A percentile compares a stretch with the other conserved stretches of the same genome.
Evolutionary conservation across 2,797 vertebrate genomes (phyloP).

Genomic region (Helicolenus hilgendorfi): DNA sequence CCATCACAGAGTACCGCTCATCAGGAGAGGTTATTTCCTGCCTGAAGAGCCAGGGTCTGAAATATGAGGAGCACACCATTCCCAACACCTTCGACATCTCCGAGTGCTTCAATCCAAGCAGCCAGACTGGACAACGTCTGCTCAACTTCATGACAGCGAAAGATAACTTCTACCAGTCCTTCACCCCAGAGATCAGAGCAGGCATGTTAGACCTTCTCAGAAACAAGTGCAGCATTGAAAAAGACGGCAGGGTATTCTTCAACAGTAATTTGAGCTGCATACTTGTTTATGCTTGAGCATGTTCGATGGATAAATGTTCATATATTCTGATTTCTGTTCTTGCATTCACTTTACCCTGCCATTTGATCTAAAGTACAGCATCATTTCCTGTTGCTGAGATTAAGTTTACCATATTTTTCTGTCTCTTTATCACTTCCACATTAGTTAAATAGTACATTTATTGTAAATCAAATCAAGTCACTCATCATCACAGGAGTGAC

Average conservation of each 20-base stretch:
- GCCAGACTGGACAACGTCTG: constrained; percentile 59
- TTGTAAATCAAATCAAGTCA: not conserved
- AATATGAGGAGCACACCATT: constrained; percentile 69
- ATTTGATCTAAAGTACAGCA: not conserved
- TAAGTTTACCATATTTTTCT: not conserved
- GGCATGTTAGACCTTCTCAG: constrained; percentile 81
- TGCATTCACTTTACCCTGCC: not conserved
- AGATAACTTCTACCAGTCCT: constrained; percentile 68
- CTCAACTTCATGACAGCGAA: constrained; percentile 78
- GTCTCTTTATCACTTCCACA: not conserved
- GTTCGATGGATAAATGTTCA: not conserved
- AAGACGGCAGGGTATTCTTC: constrained; percentile 72
- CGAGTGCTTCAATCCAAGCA: constrained; percentile 69
- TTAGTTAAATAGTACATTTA: not conserved
- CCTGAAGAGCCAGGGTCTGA: constrained; percentile 71
- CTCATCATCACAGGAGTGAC: not conserved
- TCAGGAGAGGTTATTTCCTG: constrained; percentile 63
- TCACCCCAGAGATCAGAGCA: constrained; percentile 67
- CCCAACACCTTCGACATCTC: constrained; percentile 75
- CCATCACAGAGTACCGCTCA: constrained; percentile 66
- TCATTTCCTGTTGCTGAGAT: not conserved
- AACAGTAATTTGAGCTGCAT: constrained; percentile 68
- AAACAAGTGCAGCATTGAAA: constrained; percentile 75
- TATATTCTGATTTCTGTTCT: not conserved
- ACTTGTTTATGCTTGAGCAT: constrained; percentile 64